A percentile compares a stretch with the other conserved stretches of the same genome.
Evolutionary conservation across 2,113 vertebrate genomes (phyloP).

Genomic region (Microcebus ravelobensis): DNA sequence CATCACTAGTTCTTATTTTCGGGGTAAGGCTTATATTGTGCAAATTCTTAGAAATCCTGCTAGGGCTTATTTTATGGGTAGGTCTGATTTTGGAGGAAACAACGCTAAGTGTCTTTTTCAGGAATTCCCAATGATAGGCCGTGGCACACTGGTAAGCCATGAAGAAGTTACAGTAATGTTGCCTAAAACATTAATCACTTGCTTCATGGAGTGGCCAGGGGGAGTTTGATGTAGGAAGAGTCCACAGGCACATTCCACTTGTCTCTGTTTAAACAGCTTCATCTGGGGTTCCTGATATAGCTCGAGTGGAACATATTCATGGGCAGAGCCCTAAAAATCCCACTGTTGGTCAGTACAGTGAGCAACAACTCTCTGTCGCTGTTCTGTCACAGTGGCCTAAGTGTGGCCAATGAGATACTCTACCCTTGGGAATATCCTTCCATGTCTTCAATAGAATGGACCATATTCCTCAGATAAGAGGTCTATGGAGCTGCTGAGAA

Average conservation of each 20-base stretch:
- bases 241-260: neutral
- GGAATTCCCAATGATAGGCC: neutral
- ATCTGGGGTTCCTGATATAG: neutral
- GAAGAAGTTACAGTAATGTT: neutral
- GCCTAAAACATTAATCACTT: neutral
- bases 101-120: neutral
- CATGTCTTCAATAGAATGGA: neutral
- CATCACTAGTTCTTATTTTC: too few species aligned
- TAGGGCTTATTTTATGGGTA: too few species aligned
- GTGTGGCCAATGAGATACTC: neutral
- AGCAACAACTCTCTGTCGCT: neutral
- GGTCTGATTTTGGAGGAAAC: too few species aligned
- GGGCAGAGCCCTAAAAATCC: neutral
- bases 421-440: too few species aligned
- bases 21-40: too few species aligned
- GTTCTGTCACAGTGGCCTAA: neutral
- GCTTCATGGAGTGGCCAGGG: neutral
- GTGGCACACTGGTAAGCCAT: neutral
- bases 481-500: neutral
- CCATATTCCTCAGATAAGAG: neutral
- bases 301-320: neutral
- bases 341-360: neutral
- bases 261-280: neutral
- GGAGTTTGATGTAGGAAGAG: neutral
- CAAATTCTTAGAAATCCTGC: too few species aligned